Conservation (phyloP, 2,113 vertebrate genomes). For the Chinchilla lanigera region DNA sequence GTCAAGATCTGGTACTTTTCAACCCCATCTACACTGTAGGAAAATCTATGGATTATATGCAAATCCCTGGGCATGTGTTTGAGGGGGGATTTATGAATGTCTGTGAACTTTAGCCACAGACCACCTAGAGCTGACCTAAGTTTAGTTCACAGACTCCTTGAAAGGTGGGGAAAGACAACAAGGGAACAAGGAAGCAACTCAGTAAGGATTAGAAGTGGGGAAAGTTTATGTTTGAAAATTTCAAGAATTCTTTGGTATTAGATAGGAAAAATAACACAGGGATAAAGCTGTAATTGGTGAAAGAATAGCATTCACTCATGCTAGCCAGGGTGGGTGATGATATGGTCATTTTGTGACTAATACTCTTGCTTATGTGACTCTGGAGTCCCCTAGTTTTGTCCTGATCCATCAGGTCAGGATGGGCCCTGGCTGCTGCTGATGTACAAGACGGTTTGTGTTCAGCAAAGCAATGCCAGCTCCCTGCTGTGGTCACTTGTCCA, state of each 20-base stretch:
- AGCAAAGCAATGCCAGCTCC: too few relatives aligned
- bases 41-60: not conserved
- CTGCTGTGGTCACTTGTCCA: too few relatives aligned
- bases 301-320: not conserved
- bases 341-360: not conserved
- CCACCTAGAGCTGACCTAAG: not conserved
- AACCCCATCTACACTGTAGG: not conserved
- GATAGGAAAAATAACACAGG: not conserved
- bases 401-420: not conserved
- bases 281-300: not conserved
- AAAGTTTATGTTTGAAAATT: not conserved
- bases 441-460: not conserved
- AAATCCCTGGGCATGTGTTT: not conserved
- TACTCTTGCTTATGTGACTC: not conserved
- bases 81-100: too few relatives aligned
- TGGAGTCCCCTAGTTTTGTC: not conserved
- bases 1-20: not conserved
- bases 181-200: fast-evolving
- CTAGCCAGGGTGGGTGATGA: not conserved
- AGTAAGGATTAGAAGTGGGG: not conserved
- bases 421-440: not conserved
- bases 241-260: not conserved
- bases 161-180: not conserved
- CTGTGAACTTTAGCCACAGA: not conserved
- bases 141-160: not conserved